Percentiles rank a stretch among this genome's conserved stretches.
phyloP scores from a whole-genome alignment of 2,888 invertebrate species.

The Apotomis betuletana region DNA sequence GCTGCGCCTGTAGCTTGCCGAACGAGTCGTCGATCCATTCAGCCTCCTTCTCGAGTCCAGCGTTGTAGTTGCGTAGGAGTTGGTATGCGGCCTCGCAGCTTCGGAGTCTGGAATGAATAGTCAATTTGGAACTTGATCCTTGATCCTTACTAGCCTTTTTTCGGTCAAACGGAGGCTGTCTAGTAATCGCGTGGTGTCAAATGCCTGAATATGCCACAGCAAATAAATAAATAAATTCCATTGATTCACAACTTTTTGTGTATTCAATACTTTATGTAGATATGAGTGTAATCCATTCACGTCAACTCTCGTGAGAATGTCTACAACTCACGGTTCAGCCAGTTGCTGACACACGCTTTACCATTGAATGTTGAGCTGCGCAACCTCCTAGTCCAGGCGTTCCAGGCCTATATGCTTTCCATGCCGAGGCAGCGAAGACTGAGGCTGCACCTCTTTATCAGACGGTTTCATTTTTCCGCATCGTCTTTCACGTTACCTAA shows the following conservation, averaged over 20 bases:
- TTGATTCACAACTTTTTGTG: no score
- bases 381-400: slow-evolving; percentile 95
- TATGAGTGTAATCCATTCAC: no score
- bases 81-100: slow-evolving; percentile 96
- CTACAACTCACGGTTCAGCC: slow-evolving; percentile 84
- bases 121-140: not conserved
- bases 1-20: slow-evolving; percentile 89
- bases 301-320: no score
- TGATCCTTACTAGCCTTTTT: not conserved
- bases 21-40: slow-evolving; percentile 95
- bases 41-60: slow-evolving; percentile 93
- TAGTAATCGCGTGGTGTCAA: no score
- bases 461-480: slow-evolving; percentile 92
- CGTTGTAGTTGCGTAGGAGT: slow-evolving; percentile 94
- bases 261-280: no score
- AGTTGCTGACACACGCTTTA: slow-evolving; percentile 94
- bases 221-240: no score
- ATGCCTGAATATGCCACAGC: no score
- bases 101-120: slow-evolving; percentile 85
- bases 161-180: no score
- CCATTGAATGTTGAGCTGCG: slow-evolving; percentile 95
- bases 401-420: slow-evolving; percentile 95
- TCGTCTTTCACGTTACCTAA: slow-evolving; percentile 86
- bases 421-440: slow-evolving; percentile 84
- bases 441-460: slow-evolving; percentile 91